These are phyloP conservation scores for Chlorops oryzae DNA, from an alignment of 1,140 invertebrate genomes.

Conservation along the genomic window DNA sequence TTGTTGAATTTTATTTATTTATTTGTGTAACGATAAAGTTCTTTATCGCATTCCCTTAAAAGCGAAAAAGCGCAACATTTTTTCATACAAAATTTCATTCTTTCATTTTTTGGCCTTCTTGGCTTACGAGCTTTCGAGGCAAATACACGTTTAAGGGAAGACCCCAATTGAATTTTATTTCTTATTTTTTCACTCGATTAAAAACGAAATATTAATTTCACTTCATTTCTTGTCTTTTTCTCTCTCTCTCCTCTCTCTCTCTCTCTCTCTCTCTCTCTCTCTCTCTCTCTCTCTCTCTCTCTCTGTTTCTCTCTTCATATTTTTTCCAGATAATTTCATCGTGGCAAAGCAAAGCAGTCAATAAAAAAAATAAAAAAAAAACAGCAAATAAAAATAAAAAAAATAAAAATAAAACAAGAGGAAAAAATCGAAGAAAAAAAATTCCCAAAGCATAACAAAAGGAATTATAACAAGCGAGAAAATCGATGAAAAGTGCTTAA, in stretches of 20 bases:
- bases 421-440: slow-evolving; percentile 20
- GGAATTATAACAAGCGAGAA: background rate
- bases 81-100: background rate
- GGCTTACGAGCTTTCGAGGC: background rate
- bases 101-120: background rate
- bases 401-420: background rate
- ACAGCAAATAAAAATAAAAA: background rate
- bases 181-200: background rate
- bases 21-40: no score
- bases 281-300: background rate
- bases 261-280: background rate
- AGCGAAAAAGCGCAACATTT: background rate
- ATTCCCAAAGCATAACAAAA: slow-evolving; percentile 23
- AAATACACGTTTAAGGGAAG: background rate
- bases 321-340: slow-evolving; percentile 9
- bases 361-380: background rate
- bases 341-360: background rate
- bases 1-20: no score
- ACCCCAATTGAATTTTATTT: background rate
- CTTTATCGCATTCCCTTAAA: no score
- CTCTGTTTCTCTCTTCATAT: background rate
- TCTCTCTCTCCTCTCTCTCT: slow-evolving; percentile 22
- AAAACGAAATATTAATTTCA: background rate
- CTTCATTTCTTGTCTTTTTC: slow-evolving; percentile 26
- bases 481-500: background rate